A percentile compares a stretch with the other conserved stretches of the same genome.
Evolutionary conservation across 2,888 invertebrate species (phyloP).

Genomic region (Parnassius smintheus): DNA sequence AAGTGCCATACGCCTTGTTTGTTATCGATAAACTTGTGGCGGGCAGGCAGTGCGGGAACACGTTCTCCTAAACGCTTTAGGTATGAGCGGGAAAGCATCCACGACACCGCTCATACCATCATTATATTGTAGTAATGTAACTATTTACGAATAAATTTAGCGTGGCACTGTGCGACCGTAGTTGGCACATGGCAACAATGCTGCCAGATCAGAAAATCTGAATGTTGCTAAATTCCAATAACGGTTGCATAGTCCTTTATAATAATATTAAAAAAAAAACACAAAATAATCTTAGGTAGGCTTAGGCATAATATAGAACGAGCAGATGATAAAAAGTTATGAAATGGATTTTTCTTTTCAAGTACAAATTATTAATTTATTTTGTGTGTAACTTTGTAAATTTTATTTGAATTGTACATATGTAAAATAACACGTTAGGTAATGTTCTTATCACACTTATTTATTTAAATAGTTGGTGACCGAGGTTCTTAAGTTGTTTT

Average conservation of each 20-base stretch:
- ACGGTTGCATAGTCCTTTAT: constrained; percentile 47
- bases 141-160: constrained; percentile 70
- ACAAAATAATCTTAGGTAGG: constrained; percentile 77
- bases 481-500: constrained; percentile 50
- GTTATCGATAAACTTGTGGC: constrained; percentile 30
- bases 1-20: constrained; percentile 25
- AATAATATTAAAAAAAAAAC: constrained; percentile 55
- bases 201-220: not conserved
- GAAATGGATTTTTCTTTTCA: constrained; percentile 61
- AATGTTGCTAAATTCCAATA: constrained; percentile 29
- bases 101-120: constrained; percentile 79
- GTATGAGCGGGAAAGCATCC: constrained; percentile 80
- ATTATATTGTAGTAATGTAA: constrained; percentile 78
- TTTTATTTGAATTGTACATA: constrained; percentile 71
- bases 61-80: constrained; percentile 79
- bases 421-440: constrained; percentile 74
- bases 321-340: constrained; percentile 57
- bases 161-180: constrained; percentile 48
- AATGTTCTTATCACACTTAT: constrained; percentile 49
- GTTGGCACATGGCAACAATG: constrained; percentile 30
- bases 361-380: constrained; percentile 75
- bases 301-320: constrained; percentile 64
- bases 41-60: constrained; percentile 62
- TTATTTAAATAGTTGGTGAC: constrained; percentile 72
- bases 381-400: constrained; percentile 69